These are phyloP conservation scores for Choristoneura fumiferana DNA, from an alignment of 1,140 invertebrate genomes.

Conservation along the genomic window DNA sequence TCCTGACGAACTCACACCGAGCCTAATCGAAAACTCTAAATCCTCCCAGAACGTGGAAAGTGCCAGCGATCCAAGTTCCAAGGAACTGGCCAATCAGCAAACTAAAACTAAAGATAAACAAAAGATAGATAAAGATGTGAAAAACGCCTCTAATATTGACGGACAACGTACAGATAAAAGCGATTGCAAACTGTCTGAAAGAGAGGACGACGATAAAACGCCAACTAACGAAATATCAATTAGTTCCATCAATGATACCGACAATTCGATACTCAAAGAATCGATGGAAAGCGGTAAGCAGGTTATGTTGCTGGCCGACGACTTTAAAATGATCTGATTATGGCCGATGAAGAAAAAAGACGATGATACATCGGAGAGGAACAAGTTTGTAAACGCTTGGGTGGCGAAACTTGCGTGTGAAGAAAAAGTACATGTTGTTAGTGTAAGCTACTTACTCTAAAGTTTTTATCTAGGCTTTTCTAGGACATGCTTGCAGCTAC, in stretches of 20 bases:
- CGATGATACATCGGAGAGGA: slow-evolving; percentile 74
- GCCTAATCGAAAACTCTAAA: slow-evolving; percentile 36
- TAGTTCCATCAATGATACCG: slow-evolving; percentile 75
- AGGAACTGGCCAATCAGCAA: slow-evolving; percentile 42
- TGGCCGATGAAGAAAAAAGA: slow-evolving; percentile 81
- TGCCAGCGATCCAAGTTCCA: slow-evolving; percentile 31
- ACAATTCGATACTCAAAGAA: slow-evolving; percentile 73
- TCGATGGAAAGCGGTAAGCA: slow-evolving; percentile 75
- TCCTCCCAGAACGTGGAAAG: slow-evolving; percentile 27
- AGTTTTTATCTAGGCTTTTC: too few relatives aligned
- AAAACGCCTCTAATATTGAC: slow-evolving; percentile 59
- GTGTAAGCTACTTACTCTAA: not conserved
- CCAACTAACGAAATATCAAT: slow-evolving; percentile 74
- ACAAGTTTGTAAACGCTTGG: slow-evolving; percentile 78
- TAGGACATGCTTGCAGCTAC: too few relatives aligned
- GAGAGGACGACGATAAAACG: slow-evolving; percentile 69
- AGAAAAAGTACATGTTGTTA: slow-evolving; percentile 59
- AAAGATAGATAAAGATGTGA: slow-evolving; percentile 57
- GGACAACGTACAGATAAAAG: slow-evolving; percentile 51
- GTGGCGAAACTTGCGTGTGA: slow-evolving; percentile 64
- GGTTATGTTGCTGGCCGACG: slow-evolving; percentile 66
- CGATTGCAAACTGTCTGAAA: slow-evolving; percentile 51
- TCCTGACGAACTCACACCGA: slow-evolving; percentile 46
- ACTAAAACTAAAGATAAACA: slow-evolving; percentile 51
- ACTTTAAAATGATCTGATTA: slow-evolving; percentile 75